Evolutionary conservation across 1,140 invertebrate species (phyloP).

Genomic region (roundworm (Caenorhabditis elegans)): DNA sequence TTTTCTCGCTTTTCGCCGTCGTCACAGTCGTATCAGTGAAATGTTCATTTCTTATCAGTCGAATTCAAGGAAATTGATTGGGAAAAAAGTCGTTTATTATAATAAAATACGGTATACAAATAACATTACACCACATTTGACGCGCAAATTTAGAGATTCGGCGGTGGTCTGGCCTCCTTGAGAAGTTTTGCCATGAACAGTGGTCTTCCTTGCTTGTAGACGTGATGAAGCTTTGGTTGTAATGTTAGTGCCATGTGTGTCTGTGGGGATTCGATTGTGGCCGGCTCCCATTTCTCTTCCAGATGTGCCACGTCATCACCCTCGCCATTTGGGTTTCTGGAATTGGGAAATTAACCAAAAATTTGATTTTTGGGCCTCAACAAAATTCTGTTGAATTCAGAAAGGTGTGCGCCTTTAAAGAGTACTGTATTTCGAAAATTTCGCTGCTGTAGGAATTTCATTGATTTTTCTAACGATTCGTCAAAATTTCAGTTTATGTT

Average conservation of each 20-base stretch:
- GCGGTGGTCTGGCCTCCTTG: neutral
- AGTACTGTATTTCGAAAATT: no score
- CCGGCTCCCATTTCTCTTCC: conserved; percentile 1
- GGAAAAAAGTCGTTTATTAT: neutral
- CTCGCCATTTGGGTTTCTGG: neutral
- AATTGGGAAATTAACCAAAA: no score
- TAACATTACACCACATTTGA: no score
- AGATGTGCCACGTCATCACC: neutral
- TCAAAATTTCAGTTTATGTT: no score
- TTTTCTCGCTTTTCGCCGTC: neutral
- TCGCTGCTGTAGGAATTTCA: no score
- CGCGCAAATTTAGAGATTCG: neutral
- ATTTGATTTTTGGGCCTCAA: no score
- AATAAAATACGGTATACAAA: no score
- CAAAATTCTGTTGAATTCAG: no score
- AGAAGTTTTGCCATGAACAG: neutral
- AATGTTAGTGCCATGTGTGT: neutral
- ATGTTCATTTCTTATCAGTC: neutral
- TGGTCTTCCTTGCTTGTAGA: neutral
- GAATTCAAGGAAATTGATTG: no score
- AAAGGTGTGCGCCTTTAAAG: no score
- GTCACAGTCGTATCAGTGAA: neutral
- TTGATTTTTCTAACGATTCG: no score
- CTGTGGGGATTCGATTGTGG: neutral
- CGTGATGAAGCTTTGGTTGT: neutral